These are phyloP conservation scores for Dipodomys stephensi DNA, from an alignment of 2,113 vertebrate species.

Conservation along the genomic window DNA sequence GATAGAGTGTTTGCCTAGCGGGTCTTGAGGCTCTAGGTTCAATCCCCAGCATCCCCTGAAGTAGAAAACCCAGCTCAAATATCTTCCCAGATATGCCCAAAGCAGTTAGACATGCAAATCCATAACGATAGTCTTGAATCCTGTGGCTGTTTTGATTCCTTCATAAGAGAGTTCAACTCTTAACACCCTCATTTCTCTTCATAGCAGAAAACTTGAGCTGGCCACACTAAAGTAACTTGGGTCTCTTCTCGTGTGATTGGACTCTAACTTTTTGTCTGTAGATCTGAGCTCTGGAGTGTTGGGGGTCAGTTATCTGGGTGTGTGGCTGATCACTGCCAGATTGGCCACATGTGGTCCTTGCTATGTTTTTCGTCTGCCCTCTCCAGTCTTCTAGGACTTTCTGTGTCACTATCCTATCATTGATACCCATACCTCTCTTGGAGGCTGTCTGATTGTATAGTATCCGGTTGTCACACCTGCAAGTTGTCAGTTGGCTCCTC, in stretches of 20 bases:
- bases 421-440: neutral
- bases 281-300: neutral
- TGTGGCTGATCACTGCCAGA: rapidly evolving
- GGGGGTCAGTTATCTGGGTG: rapidly evolving
- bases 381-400: too few species aligned
- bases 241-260: rapidly evolving
- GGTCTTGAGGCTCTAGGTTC: too few species aligned
- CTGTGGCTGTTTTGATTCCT: neutral
- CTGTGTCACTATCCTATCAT: too few species aligned
- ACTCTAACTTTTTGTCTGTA: too few species aligned
- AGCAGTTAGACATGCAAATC: rapidly evolving
- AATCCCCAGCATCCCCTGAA: too few species aligned
- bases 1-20: neutral
- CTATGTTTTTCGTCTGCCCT: neutral
- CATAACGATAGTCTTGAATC: neutral
- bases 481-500: neutral
- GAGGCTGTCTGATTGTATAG: neutral
- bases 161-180: neutral
- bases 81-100: neutral
- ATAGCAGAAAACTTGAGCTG: neutral
- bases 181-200: neutral
- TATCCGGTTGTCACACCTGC: neutral
- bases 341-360: rapidly evolving
- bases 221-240: neutral
- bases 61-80: neutral